These are phyloP conservation scores for Ceratina japonica DNA, from an alignment of 1,140 invertebrate genomes.

Conservation along the genomic window DNA sequence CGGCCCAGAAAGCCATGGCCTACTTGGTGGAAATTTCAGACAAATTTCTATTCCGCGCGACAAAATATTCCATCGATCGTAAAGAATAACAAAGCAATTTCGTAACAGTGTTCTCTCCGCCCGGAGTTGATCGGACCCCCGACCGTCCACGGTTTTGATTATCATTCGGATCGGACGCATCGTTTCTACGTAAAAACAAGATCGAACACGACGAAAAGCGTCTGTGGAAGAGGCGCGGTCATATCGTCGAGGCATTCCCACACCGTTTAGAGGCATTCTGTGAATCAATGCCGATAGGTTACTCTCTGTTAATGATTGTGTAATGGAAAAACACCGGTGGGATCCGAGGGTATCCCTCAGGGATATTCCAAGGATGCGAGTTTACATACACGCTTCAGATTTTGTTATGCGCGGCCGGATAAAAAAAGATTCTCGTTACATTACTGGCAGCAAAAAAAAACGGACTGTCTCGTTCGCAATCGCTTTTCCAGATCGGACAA, in stretches of 20 bases:
- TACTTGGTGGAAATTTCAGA: conserved; percentile 48
- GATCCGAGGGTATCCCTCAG: conserved; percentile 24
- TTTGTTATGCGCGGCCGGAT: conserved; percentile 7
- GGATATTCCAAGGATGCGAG: conserved; percentile 37
- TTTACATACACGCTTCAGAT: conserved; percentile 33
- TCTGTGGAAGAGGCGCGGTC: background rate
- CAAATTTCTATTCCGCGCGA: conserved; percentile 43
- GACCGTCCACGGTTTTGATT: background rate
- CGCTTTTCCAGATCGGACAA: background rate
- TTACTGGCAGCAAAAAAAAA: background rate
- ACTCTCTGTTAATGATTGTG: conserved; percentile 31
- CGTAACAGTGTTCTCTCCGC: background rate
- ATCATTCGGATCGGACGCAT: background rate
- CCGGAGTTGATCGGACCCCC: background rate
- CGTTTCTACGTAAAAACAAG: background rate
- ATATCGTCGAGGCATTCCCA: background rate
- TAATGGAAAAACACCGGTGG: conserved; percentile 40
- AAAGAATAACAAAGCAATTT: conserved; percentile 45
- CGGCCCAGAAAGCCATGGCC: conserved; percentile 43
- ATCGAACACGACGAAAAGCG: background rate
- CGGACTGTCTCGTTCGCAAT: background rate
- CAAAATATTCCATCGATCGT: conserved; percentile 34
- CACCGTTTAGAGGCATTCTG: background rate
- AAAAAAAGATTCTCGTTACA: conserved; percentile 20
- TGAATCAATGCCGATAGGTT: conserved; percentile 7